A percentile compares a stretch with the other conserved stretches of the same genome.
Conservation (phyloP, 2,888 invertebrate species). For the Tachina lurida region DNA sequence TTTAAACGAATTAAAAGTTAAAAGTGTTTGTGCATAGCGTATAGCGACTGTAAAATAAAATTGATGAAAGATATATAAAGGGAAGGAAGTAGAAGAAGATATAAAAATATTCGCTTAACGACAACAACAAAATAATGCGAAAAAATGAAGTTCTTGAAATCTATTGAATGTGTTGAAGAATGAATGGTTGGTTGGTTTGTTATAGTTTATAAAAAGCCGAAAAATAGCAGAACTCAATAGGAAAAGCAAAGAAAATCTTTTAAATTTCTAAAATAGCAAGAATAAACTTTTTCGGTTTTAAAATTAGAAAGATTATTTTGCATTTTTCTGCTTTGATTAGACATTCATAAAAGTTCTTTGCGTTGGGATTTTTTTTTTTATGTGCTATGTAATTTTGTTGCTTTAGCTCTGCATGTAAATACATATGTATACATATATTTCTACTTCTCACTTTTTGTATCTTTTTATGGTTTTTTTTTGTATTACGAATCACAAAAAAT, state of each 20-base stretch:
- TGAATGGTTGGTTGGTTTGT: constrained; percentile 11
- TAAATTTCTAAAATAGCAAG: constrained; percentile 26
- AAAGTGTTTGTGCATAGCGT: constrained; percentile 29
- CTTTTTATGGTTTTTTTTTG: constrained; percentile 1
- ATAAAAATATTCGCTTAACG: constrained; percentile 56
- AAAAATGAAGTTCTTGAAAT: constrained; percentile 34
- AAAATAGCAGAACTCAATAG: constrained; percentile 18
- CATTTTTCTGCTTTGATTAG: constrained; percentile 15
- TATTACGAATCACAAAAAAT: constrained; percentile 14
- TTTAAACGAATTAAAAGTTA: constrained; percentile 31
- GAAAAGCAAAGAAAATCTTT: constrained; percentile 24
- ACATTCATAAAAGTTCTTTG: constrained; percentile 64
- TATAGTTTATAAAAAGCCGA: constrained; percentile 26
- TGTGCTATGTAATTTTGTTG: neutral
- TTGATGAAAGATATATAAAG: constrained; percentile 26
- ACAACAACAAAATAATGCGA: constrained; percentile 36
- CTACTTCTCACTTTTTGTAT: constrained; percentile 21
- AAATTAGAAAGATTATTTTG: constrained; percentile 66
- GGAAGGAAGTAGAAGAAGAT: constrained; percentile 34
- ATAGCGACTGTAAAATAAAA: constrained; percentile 24
- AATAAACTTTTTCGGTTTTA: constrained; percentile 50
- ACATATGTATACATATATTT: no score
- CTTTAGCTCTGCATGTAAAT: no score
- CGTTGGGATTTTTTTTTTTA: constrained; percentile 71
- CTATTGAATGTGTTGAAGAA: constrained; percentile 26